phyloP scores from a whole-genome alignment of 2,113 vertebrate genomes.

The Butorides virescens region DNA sequence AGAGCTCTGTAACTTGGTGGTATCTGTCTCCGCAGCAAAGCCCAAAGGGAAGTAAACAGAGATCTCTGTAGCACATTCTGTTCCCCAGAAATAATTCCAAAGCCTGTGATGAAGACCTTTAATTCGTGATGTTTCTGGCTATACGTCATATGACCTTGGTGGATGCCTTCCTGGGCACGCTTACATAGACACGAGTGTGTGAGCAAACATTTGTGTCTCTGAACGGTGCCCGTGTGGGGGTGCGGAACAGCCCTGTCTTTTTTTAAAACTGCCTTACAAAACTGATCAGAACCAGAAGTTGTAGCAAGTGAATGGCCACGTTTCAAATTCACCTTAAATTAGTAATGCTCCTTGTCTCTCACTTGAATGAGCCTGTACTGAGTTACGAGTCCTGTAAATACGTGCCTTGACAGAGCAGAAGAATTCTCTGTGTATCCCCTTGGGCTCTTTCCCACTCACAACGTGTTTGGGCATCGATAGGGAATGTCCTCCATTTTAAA shows the following conservation, averaged over 20 bases:
- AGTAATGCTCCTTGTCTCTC: background rate
- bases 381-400: background rate
- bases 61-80: background rate
- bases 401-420: background rate
- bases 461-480: background rate
- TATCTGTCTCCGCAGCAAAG: background rate
- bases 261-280: background rate
- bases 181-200: rapidly evolving
- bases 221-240: background rate
- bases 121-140: background rate
- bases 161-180: background rate
- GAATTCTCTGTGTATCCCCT: background rate
- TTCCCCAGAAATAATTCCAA: background rate
- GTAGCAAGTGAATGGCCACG: background rate
- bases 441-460: background rate
- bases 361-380: background rate
- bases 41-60: background rate
- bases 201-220: background rate
- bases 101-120: background rate
- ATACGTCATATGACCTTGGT: rapidly evolving
- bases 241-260: background rate
- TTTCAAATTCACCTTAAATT: background rate
- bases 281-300: background rate
- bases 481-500: background rate
- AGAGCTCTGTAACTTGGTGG: background rate